A percentile compares a stretch with the other conserved stretches of the same genome.
Conservation (phyloP, 2,888 invertebrate species). For the Euzetes globulus region DNA sequence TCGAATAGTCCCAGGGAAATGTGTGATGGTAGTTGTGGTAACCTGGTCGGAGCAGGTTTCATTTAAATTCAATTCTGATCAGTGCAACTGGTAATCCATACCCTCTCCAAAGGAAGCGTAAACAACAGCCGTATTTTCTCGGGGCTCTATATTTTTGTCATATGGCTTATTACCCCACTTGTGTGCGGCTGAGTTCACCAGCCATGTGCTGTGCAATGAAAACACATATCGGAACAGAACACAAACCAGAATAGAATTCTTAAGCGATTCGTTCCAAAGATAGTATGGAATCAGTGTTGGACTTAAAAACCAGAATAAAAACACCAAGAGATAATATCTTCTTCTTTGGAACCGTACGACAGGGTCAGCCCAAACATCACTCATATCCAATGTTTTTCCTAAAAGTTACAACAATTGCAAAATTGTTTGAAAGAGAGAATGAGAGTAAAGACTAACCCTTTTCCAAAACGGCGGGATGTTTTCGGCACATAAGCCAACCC, state of each 20-base stretch:
- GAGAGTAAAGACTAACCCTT: conserved; percentile 41
- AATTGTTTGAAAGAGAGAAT: no score
- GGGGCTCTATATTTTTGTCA: conserved; percentile 60
- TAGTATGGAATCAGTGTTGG: conserved; percentile 32
- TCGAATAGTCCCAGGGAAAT: conserved; percentile 49
- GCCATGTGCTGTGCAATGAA: conserved; percentile 75
- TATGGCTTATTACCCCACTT: conserved; percentile 87
- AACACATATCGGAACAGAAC: conserved; percentile 34
- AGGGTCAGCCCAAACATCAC: conserved; percentile 34
- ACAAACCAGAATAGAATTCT: conserved; percentile 27
- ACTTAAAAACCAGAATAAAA: conserved; percentile 27
- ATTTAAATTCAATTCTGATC: neutral
- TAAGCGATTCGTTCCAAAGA: conserved; percentile 5
- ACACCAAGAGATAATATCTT: conserved; percentile 25
- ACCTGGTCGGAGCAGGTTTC: conserved; percentile 49
- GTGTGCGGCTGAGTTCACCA: conserved; percentile 91
- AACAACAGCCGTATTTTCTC: conserved; percentile 47
- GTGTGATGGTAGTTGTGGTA: conserved; percentile 49
- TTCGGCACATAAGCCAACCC: conserved; percentile 52
- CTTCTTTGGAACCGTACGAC: conserved; percentile 36
- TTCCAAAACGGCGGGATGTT: conserved; percentile 49
- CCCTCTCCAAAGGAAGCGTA: conserved; percentile 45
- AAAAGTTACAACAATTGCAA: neutral
- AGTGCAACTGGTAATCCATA: no score
- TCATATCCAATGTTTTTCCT: conserved; percentile 43